A percentile compares a stretch with the other conserved stretches of the same genome.
These are phyloP conservation scores for Drosophila mimica DNA, from an alignment of 2,888 invertebrate genomes.

Conservation along the genomic window DNA sequence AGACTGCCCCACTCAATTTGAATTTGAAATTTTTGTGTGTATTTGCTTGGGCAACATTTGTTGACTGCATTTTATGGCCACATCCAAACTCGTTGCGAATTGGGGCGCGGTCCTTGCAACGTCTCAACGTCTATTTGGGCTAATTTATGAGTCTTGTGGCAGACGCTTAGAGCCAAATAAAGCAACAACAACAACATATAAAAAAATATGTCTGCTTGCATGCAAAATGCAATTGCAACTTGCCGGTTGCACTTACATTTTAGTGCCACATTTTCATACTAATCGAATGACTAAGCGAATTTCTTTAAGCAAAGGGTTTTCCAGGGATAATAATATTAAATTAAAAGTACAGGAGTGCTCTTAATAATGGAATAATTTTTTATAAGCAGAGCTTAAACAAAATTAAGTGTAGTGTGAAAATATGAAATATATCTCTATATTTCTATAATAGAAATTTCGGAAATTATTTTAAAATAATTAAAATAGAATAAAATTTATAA, in stretches of 20 bases:
- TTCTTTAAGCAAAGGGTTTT: background rate
- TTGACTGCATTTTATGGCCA: slow-evolving; percentile 49
- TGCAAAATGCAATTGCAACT: slow-evolving; percentile 22
- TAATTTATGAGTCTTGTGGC: slow-evolving; percentile 43
- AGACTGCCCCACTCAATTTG: slow-evolving; percentile 42
- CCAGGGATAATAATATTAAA: background rate
- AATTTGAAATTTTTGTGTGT: slow-evolving; percentile 52
- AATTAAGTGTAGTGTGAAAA: too few relatives aligned
- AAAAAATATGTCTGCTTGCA: slow-evolving; percentile 10
- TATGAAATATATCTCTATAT: too few relatives aligned
- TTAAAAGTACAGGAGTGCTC: too few relatives aligned
- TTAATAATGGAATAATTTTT: too few relatives aligned
- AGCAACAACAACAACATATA: background rate
- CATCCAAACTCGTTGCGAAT: slow-evolving; percentile 20
- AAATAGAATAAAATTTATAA: too few relatives aligned
- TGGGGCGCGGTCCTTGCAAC: slow-evolving; percentile 36
- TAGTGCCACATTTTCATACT: slow-evolving; percentile 9
- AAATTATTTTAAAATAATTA: too few relatives aligned
- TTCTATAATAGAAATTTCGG: too few relatives aligned
- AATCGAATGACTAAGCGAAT: slow-evolving; percentile 25
- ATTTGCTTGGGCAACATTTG: slow-evolving; percentile 16
- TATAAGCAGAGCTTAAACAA: too few relatives aligned
- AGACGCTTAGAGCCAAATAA: slow-evolving; percentile 3
- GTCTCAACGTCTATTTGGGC: slow-evolving; percentile 14
- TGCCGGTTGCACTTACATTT: slow-evolving; percentile 15